A percentile compares a stretch with the other conserved stretches of the same genome.
These are phyloP conservation scores for Hippopotamyrus pictus DNA, from an alignment of 2,797 vertebrate genomes.

Conservation along the genomic window DNA sequence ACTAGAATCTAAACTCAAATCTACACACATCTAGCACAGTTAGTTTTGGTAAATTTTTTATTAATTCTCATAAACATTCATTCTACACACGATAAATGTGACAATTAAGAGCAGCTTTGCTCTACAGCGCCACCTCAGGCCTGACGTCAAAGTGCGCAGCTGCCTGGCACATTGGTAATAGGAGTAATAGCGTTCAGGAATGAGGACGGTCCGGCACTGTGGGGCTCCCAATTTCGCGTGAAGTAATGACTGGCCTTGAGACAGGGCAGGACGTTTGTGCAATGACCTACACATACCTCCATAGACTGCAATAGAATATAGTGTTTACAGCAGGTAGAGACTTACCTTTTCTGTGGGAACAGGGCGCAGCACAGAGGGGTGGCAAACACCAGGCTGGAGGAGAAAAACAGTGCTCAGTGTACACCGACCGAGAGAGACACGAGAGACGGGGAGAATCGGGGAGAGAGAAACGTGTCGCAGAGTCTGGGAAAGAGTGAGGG, in stretches of 20 bases:
- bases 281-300: neutral
- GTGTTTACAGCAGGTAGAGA: slow-evolving; percentile 64
- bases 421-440: too few relatives aligned
- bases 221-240: neutral
- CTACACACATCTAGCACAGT: too few relatives aligned
- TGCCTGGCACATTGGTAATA: neutral
- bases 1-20: too few relatives aligned
- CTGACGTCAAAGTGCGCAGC: neutral
- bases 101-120: neutral
- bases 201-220: neutral
- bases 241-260: neutral
- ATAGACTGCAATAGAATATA: slow-evolving; percentile 74
- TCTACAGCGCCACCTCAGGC: neutral
- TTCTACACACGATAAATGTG: neutral
- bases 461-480: neutral
- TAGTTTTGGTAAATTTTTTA: neutral
- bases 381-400: slow-evolving; percentile 85
- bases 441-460: neutral
- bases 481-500: neutral
- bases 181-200: neutral
- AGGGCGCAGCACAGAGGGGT: slow-evolving; percentile 93
- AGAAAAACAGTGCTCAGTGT: neutral
- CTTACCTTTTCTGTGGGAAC: slow-evolving; percentile 93
- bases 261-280: neutral
- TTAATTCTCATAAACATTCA: neutral